These are phyloP conservation scores for Meganola albula DNA, from an alignment of 2,888 invertebrate species.

Conservation along the genomic window DNA sequence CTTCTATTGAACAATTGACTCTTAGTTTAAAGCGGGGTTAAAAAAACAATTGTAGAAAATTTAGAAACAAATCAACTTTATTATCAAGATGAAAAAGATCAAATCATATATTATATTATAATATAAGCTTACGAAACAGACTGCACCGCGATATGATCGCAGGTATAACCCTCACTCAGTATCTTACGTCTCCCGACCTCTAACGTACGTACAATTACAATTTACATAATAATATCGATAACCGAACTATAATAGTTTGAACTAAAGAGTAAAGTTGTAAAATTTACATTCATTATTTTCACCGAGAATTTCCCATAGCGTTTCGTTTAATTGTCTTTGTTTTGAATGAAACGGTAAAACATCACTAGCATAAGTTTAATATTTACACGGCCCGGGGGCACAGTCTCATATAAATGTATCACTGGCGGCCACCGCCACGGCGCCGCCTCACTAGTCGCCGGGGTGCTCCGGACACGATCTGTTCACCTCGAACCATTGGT, in stretches of 20 bases:
- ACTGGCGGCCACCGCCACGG: slow-evolving; percentile 48
- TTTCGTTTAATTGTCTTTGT: slow-evolving; percentile 58
- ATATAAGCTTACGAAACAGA: slow-evolving; percentile 68
- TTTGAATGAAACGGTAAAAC: slow-evolving; percentile 67
- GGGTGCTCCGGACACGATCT: slow-evolving; percentile 99
- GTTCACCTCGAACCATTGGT: slow-evolving; percentile 99
- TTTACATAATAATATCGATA: slow-evolving; percentile 48
- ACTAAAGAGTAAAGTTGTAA: slow-evolving; percentile 56
- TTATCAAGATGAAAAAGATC: slow-evolving; percentile 77
- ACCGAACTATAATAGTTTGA: slow-evolving; percentile 44
- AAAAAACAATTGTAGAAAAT: slow-evolving; percentile 59
- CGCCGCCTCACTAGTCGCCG: slow-evolving; percentile 85
- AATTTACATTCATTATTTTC: slow-evolving; percentile 55
- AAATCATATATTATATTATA: slow-evolving; percentile 64
- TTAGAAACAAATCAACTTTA: slow-evolving; percentile 78
- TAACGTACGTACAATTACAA: slow-evolving; percentile 39
- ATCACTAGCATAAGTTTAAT: slow-evolving; percentile 69
- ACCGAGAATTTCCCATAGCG: slow-evolving; percentile 57
- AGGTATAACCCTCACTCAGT: slow-evolving; percentile 35
- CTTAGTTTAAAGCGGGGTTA: slow-evolving; percentile 3
- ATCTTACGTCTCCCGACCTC: slow-evolving; percentile 27
- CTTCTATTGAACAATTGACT: no score
- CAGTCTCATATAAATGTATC: slow-evolving; percentile 72
- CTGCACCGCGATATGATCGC: slow-evolving; percentile 37
- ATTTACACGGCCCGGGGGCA: slow-evolving; percentile 63